Conservation (phyloP, 2,888 invertebrate species). For the Teleiodes luculella region DNA sequence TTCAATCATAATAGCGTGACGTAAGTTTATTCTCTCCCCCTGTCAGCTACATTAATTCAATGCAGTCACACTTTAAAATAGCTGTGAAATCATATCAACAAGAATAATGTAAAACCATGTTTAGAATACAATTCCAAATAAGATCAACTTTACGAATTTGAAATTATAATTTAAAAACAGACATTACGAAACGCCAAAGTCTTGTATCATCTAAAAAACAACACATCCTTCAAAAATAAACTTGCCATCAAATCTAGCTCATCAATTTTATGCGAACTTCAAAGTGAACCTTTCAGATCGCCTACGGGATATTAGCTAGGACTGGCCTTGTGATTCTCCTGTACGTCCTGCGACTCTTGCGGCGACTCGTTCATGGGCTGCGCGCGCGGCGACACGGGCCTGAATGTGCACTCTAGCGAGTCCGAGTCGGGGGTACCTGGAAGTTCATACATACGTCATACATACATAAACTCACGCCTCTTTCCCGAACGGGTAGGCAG, state of each 20-base stretch:
- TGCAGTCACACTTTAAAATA: too few relatives aligned
- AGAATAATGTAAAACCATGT: too few relatives aligned
- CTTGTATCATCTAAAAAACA: not conserved
- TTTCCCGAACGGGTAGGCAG: too few relatives aligned
- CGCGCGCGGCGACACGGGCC: slow-evolving; percentile 67
- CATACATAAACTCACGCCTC: too few relatives aligned
- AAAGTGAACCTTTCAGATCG: not conserved
- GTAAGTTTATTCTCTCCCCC: too few relatives aligned
- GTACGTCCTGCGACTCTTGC: slow-evolving; percentile 37
- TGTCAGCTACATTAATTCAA: too few relatives aligned
- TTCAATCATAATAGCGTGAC: too few relatives aligned
- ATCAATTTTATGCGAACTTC: not conserved
- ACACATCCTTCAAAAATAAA: not conserved
- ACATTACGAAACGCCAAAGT: too few relatives aligned
- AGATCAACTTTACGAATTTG: too few relatives aligned
- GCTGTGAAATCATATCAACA: too few relatives aligned
- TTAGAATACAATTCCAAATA: too few relatives aligned
- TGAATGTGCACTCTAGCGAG: slow-evolving; percentile 69
- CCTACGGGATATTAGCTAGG: slow-evolving; percentile 61
- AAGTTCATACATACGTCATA: too few relatives aligned
- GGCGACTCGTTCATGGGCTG: slow-evolving; percentile 54
- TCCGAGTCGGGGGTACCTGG: slow-evolving; percentile 70
- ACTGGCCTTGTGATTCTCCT: slow-evolving; percentile 55
- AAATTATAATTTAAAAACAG: not conserved
- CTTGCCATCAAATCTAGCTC: not conserved